Conservation (phyloP, 2,113 vertebrate species). For the Nothocercus julius region DNA sequence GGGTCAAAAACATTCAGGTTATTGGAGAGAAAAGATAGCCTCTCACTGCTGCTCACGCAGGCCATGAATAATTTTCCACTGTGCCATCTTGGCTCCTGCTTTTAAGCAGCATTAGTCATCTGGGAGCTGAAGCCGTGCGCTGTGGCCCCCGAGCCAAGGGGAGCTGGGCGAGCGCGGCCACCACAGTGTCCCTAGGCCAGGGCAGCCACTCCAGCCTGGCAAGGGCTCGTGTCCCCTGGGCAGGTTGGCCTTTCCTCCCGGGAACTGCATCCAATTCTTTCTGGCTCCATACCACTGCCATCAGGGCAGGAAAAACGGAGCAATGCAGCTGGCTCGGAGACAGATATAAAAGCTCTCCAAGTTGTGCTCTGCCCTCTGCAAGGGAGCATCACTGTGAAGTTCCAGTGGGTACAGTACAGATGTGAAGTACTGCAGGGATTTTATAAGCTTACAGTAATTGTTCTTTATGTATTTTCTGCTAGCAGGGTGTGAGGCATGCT, state of each 20-base stretch:
- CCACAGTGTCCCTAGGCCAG: background rate
- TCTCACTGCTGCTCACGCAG: background rate
- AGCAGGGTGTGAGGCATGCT: background rate
- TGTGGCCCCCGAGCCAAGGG: background rate
- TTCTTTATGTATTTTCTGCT: background rate
- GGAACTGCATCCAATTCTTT: background rate
- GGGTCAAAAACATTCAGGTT: background rate
- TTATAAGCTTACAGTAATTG: background rate
- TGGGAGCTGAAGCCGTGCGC: background rate
- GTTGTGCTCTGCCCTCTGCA: background rate
- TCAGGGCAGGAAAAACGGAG: background rate
- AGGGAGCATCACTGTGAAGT: background rate
- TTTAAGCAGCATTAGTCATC: background rate
- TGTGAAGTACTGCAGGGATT: background rate
- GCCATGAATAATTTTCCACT: background rate
- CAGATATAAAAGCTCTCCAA: background rate
- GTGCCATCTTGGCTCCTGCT: background rate
- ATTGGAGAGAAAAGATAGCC: background rate
- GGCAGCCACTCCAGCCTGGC: too few relatives aligned
- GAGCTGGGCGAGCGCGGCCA: fast-evolving
- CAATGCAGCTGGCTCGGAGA: background rate
- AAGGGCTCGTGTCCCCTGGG: background rate
- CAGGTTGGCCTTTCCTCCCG: background rate
- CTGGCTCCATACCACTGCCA: background rate
- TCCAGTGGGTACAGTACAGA: background rate